Conservation (phyloP, 2,113 vertebrate species). For the Sterrhoptilus dennistouni region DNA sequence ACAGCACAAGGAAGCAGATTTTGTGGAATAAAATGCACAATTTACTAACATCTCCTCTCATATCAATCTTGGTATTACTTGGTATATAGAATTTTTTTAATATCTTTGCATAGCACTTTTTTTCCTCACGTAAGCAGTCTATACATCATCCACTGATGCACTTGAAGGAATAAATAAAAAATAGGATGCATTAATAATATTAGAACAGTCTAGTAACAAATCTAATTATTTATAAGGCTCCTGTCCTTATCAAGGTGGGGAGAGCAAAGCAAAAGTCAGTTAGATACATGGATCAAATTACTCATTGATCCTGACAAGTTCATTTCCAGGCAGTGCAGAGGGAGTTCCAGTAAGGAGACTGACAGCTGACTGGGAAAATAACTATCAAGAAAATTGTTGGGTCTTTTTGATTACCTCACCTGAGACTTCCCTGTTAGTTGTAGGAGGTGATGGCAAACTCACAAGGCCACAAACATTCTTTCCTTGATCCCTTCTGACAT, state of each 20-base stretch:
- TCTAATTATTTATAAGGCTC: slow-evolving; percentile 9
- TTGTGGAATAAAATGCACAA: neutral
- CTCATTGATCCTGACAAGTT: neutral
- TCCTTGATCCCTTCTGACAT: neutral
- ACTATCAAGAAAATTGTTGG: neutral
- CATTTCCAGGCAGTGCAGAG: neutral
- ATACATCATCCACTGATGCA: neutral
- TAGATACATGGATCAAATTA: neutral
- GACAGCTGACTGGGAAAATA: neutral
- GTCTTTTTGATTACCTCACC: neutral
- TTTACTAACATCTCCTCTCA: neutral
- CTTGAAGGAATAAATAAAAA: neutral
- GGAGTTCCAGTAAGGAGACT: neutral
- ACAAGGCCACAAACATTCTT: neutral
- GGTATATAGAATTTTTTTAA: neutral
- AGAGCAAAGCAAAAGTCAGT: neutral
- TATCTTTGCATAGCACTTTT: neutral
- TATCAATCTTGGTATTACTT: neutral
- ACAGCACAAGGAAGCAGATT: neutral
- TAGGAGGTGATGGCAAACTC: neutral
- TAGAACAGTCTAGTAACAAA: neutral
- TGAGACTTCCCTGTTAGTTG: neutral
- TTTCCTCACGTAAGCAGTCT: neutral
- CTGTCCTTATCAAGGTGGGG: neutral
- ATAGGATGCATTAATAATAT: neutral